These are phyloP conservation scores for Speoplatyrhinus poulsoni DNA, from an alignment of 2,113 vertebrate species.

Conservation along the genomic window DNA sequence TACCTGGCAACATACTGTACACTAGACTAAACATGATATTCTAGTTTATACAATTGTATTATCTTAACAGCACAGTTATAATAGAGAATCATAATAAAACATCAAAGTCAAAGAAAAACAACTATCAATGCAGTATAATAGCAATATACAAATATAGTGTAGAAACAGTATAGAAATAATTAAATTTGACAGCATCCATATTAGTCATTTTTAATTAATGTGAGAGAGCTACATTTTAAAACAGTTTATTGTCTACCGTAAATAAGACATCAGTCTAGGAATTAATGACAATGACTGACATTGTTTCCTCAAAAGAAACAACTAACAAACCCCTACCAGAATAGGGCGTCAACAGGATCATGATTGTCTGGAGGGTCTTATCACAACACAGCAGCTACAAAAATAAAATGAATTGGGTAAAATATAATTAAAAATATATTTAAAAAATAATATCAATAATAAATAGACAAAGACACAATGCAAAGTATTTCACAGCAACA, in stretches of 20 bases:
- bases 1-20: slow-evolving; percentile 50
- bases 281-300: too few species aligned
- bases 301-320: background rate
- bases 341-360: slow-evolving; percentile 73
- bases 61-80: background rate
- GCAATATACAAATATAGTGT: background rate
- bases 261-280: too few species aligned
- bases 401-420: background rate
- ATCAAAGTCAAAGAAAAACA: background rate
- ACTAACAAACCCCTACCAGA: slow-evolving; percentile 67
- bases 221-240: too few species aligned
- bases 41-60: background rate
- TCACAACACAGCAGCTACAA: slow-evolving; percentile 46
- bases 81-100: background rate
- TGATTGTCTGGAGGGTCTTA: slow-evolving; percentile 48
- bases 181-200: too few species aligned
- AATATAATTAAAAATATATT: too few species aligned
- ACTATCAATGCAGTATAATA: background rate
- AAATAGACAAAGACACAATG: too few species aligned
- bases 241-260: too few species aligned
- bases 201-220: too few species aligned
- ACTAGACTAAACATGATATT: slow-evolving; percentile 10
- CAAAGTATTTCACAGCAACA: too few species aligned
- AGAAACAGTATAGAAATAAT: too few species aligned
- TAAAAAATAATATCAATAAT: too few species aligned